These are phyloP conservation scores for Heliconius charithonia DNA, from an alignment of 2,888 invertebrate genomes.

Conservation along the genomic window DNA sequence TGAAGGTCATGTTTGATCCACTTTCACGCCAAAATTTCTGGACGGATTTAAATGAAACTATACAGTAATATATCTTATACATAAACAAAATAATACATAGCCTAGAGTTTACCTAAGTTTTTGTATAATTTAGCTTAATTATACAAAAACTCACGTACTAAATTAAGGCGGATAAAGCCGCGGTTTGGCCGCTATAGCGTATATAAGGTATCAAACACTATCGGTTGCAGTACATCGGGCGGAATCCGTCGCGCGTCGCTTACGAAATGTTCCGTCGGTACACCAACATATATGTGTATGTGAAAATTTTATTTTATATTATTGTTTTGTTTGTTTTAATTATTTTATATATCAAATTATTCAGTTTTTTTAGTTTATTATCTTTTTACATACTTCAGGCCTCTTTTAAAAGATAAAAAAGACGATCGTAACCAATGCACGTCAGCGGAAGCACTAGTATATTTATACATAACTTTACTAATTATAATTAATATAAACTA, in stretches of 20 bases:
- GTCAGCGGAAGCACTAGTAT: background rate
- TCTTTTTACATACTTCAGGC: too few species aligned
- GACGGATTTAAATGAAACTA: background rate
- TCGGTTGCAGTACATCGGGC: slow-evolving; percentile 55
- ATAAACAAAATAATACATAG: too few species aligned
- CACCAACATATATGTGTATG: slow-evolving; percentile 49
- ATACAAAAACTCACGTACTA: background rate
- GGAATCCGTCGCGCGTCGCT: slow-evolving; percentile 79
- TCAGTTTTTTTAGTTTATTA: too few species aligned
- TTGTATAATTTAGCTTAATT: background rate
- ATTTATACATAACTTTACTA: background rate
- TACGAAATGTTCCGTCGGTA: slow-evolving; percentile 72
- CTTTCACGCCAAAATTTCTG: background rate
- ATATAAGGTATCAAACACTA: slow-evolving; percentile 58
- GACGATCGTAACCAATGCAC: too few species aligned
- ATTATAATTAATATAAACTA: background rate
- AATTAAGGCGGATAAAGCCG: background rate
- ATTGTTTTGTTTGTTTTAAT: background rate
- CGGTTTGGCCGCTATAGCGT: background rate
- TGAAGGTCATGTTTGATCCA: background rate
- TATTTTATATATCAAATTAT: background rate
- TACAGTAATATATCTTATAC: background rate
- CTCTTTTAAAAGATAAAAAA: too few species aligned
- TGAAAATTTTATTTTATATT: slow-evolving; percentile 42
- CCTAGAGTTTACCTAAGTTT: background rate